phyloP scores from a whole-genome alignment of 2,113 vertebrate genomes.

The Myxocyprinus asiaticus region DNA sequence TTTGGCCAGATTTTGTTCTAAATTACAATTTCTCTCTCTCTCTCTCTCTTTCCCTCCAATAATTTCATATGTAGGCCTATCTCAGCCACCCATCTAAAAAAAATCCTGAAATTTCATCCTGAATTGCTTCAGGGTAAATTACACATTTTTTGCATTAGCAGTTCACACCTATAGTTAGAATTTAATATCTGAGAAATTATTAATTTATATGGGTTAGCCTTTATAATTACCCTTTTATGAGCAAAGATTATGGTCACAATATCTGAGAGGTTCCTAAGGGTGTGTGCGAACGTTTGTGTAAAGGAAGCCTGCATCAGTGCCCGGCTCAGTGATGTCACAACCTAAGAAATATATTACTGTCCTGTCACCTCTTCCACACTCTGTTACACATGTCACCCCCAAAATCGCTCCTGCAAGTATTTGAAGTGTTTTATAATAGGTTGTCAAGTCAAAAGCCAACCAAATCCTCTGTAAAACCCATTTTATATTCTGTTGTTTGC shows the following conservation, averaged over 20 bases:
- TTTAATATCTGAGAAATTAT: conserved; percentile 17
- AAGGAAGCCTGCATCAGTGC: background rate
- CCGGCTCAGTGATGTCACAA: conserved; percentile 27
- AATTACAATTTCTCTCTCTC: too few relatives aligned
- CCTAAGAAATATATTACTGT: conserved; percentile 46
- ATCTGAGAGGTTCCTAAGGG: too few relatives aligned
- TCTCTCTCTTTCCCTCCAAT: too few relatives aligned
- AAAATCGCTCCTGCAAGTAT: conserved; percentile 39
- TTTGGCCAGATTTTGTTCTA: too few relatives aligned
- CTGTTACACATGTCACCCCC: background rate
- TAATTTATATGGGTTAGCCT: background rate
- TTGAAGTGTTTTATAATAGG: background rate
- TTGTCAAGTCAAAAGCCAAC: background rate
- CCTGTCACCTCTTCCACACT: conserved; percentile 14
- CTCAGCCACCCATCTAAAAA: too few relatives aligned
- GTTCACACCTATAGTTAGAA: background rate
- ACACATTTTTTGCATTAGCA: background rate
- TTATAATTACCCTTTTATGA: background rate
- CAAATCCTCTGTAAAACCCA: background rate
- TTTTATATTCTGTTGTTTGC: conserved; percentile 13
- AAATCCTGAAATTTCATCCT: background rate
- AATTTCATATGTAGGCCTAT: too few relatives aligned
- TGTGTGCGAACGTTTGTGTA: background rate
- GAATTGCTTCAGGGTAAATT: conserved; percentile 5
- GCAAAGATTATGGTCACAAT: too few relatives aligned